Evolutionary conservation across 92 coral and sea anemone species (phyloP).

Genomic region (Pocillopora grandis): DNA sequence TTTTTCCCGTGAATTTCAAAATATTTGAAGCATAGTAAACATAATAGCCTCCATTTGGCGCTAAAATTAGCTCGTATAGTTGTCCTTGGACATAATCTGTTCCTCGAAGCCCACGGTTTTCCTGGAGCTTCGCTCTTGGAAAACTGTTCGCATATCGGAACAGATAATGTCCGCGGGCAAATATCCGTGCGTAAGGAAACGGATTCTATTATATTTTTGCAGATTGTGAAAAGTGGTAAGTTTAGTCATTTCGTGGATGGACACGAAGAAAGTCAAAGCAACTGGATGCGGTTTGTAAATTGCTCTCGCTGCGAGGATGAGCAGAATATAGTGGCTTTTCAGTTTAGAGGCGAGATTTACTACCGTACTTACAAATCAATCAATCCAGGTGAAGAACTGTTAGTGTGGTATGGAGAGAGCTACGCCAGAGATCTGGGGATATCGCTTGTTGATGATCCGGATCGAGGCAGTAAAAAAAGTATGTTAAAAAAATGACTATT

Average conservation of each 20-base stretch:
- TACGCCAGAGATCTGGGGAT: constrained; percentile 85
- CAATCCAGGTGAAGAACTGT: constrained; percentile 64
- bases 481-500: not conserved
- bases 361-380: constrained; percentile 76
- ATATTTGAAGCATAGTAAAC: no score
- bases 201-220: not conserved
- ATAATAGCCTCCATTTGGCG: no score
- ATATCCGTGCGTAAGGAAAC: not conserved
- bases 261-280: constrained; percentile 58
- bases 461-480: not conserved
- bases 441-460: constrained; percentile 7
- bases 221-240: constrained; percentile 82
- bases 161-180: no score
- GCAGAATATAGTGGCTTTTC: constrained; percentile 79
- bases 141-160: no score
- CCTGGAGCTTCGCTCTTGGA: no score
- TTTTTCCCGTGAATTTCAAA: no score
- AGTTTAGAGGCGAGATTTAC: constrained; percentile 79
- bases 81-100: no score
- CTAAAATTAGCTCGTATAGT: no score
- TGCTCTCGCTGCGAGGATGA: constrained; percentile 90
- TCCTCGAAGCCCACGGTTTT: no score
- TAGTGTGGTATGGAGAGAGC: constrained; percentile 92
- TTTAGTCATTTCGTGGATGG: constrained; percentile 77
- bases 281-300: constrained; percentile 92